phyloP scores from a whole-genome alignment of 2,888 invertebrate species.

The Melanostoma mellinum region DNA sequence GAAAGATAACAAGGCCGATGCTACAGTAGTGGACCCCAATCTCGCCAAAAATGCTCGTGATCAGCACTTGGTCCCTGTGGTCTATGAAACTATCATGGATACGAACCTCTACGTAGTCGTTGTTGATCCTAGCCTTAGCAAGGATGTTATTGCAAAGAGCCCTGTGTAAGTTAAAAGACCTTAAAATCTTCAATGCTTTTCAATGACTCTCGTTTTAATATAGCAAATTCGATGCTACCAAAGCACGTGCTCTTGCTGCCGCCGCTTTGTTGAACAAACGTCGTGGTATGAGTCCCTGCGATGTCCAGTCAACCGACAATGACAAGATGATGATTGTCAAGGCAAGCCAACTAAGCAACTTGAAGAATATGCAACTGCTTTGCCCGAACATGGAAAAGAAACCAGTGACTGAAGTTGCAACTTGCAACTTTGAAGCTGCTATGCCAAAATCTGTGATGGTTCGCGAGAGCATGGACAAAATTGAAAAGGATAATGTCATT shows the following conservation, averaged over 20 bases:
- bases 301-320: conserved; percentile 75
- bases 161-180: conserved; percentile 77
- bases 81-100: conserved; percentile 78
- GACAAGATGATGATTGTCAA: conserved; percentile 78
- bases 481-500: conserved; percentile 80
- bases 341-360: conserved; percentile 77
- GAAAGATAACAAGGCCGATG: conserved; percentile 77
- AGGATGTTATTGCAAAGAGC: conserved; percentile 76
- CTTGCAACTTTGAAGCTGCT: conserved; percentile 80
- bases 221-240: conserved; percentile 78
- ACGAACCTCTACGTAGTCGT: conserved; percentile 79
- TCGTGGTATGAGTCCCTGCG: conserved; percentile 78
- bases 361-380: conserved; percentile 79
- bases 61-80: conserved; percentile 77
- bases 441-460: conserved; percentile 79
- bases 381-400: conserved; percentile 79
- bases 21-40: conserved; percentile 75
- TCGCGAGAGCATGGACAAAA: conserved; percentile 75
- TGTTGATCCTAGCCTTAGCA: conserved; percentile 76
- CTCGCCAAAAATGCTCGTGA: conserved; percentile 77
- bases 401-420: conserved; percentile 78
- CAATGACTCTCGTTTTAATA: not conserved
- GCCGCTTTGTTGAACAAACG: conserved; percentile 79
- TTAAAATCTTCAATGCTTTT: not conserved
- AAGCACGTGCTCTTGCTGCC: conserved; percentile 78